These are phyloP conservation scores for Gastrophryne carolinensis DNA, from an alignment of 2,797 vertebrate genomes.

Conservation along the genomic window DNA sequence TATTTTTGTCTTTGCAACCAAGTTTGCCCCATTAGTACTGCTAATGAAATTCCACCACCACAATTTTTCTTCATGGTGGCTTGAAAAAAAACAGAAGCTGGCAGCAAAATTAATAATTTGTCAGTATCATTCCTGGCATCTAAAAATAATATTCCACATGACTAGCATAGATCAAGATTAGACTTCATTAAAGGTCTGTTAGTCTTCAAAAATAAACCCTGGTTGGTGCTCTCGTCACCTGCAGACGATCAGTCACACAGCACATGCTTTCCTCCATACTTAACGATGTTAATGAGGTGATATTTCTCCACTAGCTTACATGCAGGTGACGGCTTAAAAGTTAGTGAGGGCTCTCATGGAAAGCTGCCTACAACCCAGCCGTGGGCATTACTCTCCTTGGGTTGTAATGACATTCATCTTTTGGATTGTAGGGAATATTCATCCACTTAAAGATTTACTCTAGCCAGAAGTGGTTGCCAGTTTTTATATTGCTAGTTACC, in stretches of 20 bases:
- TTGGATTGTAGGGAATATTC: too few relatives aligned
- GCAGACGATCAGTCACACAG: neutral
- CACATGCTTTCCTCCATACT: neutral
- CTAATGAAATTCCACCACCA: slow-evolving; percentile 17
- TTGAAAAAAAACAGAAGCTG: slow-evolving; percentile 20
- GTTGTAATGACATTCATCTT: too few relatives aligned
- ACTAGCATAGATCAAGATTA: neutral
- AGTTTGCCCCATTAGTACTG: neutral
- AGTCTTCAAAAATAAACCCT: neutral
- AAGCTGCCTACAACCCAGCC: too few relatives aligned
- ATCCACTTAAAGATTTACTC: too few relatives aligned
- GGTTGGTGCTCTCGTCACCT: neutral
- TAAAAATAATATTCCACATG: slow-evolving; percentile 24
- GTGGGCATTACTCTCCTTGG: too few relatives aligned
- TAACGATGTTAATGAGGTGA: neutral
- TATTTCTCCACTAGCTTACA: neutral
- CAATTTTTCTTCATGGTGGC: slow-evolving; percentile 18
- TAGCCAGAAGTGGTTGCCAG: too few relatives aligned
- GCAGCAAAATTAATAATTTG: slow-evolving; percentile 27
- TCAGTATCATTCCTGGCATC: slow-evolving; percentile 27
- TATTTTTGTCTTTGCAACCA: too few relatives aligned
- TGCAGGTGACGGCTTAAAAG: too few relatives aligned
- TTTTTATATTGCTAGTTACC: too few relatives aligned
- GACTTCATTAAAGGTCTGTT: slow-evolving; percentile 8
- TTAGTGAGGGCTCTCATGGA: too few relatives aligned